Evolutionary conservation across 2,797 vertebrate genomes (phyloP), one percentile per base, ranked within the genome.

Genomic region (Tiaroga cobitis): DNA sequence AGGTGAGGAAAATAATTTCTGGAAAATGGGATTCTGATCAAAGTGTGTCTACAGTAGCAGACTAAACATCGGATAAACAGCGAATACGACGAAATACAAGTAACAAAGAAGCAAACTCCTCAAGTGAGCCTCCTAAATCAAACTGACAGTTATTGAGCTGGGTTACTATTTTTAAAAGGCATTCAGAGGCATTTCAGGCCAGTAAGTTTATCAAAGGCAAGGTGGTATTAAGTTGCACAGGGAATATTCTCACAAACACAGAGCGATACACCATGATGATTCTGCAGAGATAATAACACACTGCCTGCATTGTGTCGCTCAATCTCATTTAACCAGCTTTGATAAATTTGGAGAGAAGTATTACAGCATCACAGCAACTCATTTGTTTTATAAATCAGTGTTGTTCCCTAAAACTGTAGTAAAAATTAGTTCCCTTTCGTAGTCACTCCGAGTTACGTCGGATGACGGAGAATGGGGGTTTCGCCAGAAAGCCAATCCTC

Each of bases 191-290:
- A 69, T 80, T 82, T 26, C 80, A 59, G 61, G 79, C 72, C 67
- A 74, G 72, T 26, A 74, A 70, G 81, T 89, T 89, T 67, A 87
- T 83, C 86, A 89, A 78, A 85, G 49, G 75, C n/a, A 70, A 26
- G 29, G 2, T 65, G 32, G 26, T 70, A 84, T 76, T 56, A 86
- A 83, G 32, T 29, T 65, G 63, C 54, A 70, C 18, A 24, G 32
- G 10, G 16, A 83, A 82, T 49, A 72, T 74, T 21, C 63, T 79
- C 54, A 26, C 43, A 83, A 29, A 46, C 69, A 72, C 5, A 69
- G 26, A 46, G 9, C 16, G 5, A 70, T 59, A 46, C n/a, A 81
- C 9, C 73, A 72, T 15, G 11, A 67, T 67, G 21, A 65, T 65
- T 51, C 61, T 49, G 41, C 8, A 39, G 29, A 18, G 26, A 8